Conservation (phyloP, 2,797 vertebrate species). For the Melanotaenia parkinsoni region DNA sequence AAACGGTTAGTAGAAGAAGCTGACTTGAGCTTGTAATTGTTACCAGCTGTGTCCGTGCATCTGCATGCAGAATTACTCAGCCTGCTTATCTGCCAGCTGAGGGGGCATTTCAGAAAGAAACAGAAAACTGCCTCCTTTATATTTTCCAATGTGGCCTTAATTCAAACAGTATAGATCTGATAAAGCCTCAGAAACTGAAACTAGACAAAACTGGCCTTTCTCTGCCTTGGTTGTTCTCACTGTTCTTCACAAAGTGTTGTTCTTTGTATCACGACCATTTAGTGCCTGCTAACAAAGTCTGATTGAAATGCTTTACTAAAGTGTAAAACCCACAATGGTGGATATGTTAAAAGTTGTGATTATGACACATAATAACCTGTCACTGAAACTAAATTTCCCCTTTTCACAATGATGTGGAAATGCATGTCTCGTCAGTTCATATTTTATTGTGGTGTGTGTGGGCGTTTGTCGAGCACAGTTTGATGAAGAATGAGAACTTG, state of each 20-base stretch:
- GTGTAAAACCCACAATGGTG: background rate
- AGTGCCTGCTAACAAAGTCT: background rate
- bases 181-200: background rate
- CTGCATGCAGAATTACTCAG: constrained; percentile 38
- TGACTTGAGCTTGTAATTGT: constrained; percentile 47
- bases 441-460: background rate
- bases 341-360: background rate
- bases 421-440: background rate
- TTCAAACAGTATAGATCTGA: constrained; percentile 1
- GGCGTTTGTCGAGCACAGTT: background rate
- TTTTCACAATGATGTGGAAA: background rate
- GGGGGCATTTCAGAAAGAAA: constrained; percentile 27
- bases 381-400: background rate
- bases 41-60: constrained; percentile 51
- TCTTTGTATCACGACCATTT: background rate
- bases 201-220: background rate
- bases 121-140: constrained; percentile 36
- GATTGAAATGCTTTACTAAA: background rate
- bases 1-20: constrained; percentile 21
- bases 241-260: background rate
- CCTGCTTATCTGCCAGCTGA: constrained; percentile 38
- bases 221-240: background rate
- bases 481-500: background rate
- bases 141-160: constrained; percentile 25
- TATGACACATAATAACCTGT: background rate